Evolutionary conservation across 2,888 invertebrate genomes (phyloP).

Genomic region (Uloborus plumipes): DNA sequence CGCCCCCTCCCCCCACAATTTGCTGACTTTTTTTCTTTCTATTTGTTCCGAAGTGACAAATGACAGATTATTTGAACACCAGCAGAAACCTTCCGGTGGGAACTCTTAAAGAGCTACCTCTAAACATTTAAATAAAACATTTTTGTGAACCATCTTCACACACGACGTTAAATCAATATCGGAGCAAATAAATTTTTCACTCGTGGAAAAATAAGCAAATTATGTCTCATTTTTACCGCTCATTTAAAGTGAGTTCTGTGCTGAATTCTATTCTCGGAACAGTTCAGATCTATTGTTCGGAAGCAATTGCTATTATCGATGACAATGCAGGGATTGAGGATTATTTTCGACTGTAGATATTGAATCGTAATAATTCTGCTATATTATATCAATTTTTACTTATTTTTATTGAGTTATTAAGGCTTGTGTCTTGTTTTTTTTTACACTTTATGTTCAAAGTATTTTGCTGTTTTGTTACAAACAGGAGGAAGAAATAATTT

Average conservation of each 20-base stretch:
- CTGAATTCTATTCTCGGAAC: too few species aligned
- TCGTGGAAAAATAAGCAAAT: constrained; percentile 47
- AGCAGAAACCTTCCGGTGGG: constrained; percentile 26
- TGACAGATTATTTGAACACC: constrained; percentile 61
- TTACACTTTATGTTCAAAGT: too few species aligned
- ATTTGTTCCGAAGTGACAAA: constrained; percentile 62
- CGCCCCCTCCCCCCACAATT: constrained; percentile 31
- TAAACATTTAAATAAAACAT: constrained; percentile 65
- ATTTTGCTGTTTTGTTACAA: too few species aligned
- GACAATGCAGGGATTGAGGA: too few species aligned
- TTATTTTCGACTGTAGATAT: too few species aligned
- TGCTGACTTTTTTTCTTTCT: constrained; percentile 56
- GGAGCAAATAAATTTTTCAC: constrained; percentile 45
- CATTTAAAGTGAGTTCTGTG: constrained; percentile 40
- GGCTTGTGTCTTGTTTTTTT: too few species aligned
- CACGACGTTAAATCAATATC: constrained; percentile 58
- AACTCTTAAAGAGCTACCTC: constrained; percentile 40
- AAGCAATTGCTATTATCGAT: too few species aligned
- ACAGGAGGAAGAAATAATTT: too few species aligned
- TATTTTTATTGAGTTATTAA: too few species aligned
- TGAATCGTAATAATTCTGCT: too few species aligned
- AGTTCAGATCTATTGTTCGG: too few species aligned
- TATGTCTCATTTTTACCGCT: constrained; percentile 28
- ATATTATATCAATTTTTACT: too few species aligned
- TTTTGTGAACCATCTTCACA: constrained; percentile 20